These are phyloP conservation scores for Notamacropus eugenii DNA, from an alignment of 2,797 vertebrate species.

Conservation along the genomic window DNA sequence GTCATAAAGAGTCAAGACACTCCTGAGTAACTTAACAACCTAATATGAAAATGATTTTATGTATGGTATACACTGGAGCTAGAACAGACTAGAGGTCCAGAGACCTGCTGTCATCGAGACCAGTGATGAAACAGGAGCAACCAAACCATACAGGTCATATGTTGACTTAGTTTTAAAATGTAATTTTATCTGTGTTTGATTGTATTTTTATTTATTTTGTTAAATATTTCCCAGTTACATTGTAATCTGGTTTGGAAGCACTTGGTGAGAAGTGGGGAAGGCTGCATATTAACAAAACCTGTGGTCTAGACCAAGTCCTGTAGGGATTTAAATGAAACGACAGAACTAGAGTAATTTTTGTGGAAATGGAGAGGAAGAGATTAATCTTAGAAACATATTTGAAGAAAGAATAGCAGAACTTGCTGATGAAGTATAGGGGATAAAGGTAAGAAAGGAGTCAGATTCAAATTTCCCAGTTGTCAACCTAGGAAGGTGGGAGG, in stretches of 20 bases:
- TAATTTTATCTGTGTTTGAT: background rate
- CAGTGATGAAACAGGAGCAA: background rate
- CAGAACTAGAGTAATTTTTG: background rate
- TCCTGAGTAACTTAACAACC: too few relatives aligned
- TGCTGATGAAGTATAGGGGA: background rate
- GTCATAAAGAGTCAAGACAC: too few relatives aligned
- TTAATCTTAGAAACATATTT: background rate
- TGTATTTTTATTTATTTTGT: background rate
- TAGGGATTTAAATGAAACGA: background rate
- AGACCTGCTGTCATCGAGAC: background rate
- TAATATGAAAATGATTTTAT: too few relatives aligned
- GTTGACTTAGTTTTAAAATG: background rate
- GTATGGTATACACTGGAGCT: too few relatives aligned
- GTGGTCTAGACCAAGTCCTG: background rate
- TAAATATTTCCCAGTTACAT: background rate
- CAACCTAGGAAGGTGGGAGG: background rate
- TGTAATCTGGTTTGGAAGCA: background rate
- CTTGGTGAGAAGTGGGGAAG: background rate
- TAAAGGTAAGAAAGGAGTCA: background rate
- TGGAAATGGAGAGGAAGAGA: background rate
- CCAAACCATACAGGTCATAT: background rate
- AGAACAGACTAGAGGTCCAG: too few relatives aligned
- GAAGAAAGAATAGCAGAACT: background rate
- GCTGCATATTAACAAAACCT: background rate
- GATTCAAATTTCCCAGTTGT: background rate